Conservation (phyloP, 2,113 vertebrate species). For the Bufo bufo region DNA sequence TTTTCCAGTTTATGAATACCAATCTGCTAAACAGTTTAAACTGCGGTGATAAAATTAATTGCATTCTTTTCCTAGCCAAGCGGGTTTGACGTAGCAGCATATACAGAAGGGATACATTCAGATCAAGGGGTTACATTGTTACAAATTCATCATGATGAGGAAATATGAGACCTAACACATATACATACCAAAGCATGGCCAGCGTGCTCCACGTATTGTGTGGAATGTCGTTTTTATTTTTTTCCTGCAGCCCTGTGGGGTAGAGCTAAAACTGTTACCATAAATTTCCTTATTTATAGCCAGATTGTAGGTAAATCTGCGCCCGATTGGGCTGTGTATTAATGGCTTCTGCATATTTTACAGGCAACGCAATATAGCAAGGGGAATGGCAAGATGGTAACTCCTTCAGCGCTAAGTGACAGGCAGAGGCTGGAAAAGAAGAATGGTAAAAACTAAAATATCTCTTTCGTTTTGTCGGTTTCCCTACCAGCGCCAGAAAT, state of each 20-base stretch:
- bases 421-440: background rate
- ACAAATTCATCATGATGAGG: background rate
- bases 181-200: slow-evolving; percentile 29
- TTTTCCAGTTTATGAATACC: background rate
- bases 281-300: slow-evolving; percentile 41
- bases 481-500: too few relatives aligned
- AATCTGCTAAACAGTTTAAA: background rate
- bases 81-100: background rate
- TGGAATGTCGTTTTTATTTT: background rate
- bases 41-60: background rate
- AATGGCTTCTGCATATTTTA: slow-evolving; percentile 48
- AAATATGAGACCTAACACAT: slow-evolving; percentile 24
- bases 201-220: slow-evolving; percentile 1
- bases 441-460: background rate
- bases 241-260: slow-evolving; percentile 13
- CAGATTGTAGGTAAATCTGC: slow-evolving; percentile 21
- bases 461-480: too few relatives aligned
- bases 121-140: slow-evolving; percentile 15
- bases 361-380: slow-evolving; percentile 21
- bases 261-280: slow-evolving; percentile 9
- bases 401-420: background rate
- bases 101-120: background rate
- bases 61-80: background rate
- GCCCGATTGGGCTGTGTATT: slow-evolving; percentile 17
- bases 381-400: background rate